Evolutionary conservation across 2,888 invertebrate species (phyloP), one percentile per base, ranked within the genome.

Genomic region (Sphaeridia pumilis): DNA sequence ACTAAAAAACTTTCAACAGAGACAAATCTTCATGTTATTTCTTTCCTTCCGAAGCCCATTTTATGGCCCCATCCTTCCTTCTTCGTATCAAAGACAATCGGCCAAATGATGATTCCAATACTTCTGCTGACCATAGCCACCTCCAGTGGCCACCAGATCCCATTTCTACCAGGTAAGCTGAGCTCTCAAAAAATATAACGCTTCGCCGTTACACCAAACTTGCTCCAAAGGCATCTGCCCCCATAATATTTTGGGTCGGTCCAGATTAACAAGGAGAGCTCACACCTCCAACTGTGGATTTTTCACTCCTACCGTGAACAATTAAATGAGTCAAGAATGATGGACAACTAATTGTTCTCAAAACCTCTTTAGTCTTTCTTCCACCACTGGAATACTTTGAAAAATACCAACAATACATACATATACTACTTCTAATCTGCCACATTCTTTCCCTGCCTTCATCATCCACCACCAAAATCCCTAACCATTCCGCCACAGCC

Each of bases 251-350:
- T 36, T 20, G 17, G 17, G 17, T 20, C 17, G 20, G 17, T 36
- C 20, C 36, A n/a, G n/a, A n/a, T n/a, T n/a, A 31, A 14, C 31
- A 31, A 31, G 31, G n/a, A 24, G 45, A 38, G 27, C 41, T 17
- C 28, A 48, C 49, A 50, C 47, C 53, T 49, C 49, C 53, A 26
- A 46, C 46, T 50, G 47, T 56, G 48, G 50, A 53, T 50, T 53
- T 53, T 56, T 34, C 50, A 42, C 38, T 56, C 53, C 45, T 44
- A 49, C 53, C 50, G 49, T 49, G 45, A 54, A 48, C 45, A 47
- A 54, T 49, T 54, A 35, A 43, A 12, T 21, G 38, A 36, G 45
- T 43, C 48, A 53, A 48, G 41, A 47, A 43, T 53, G 48, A 52
- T 52, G 27, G 46, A 52, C 51, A 44, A 38, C 38, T 38, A 38